Conservation (phyloP, 2,888 invertebrate genomes). For the Geotrupes spiniger region DNA sequence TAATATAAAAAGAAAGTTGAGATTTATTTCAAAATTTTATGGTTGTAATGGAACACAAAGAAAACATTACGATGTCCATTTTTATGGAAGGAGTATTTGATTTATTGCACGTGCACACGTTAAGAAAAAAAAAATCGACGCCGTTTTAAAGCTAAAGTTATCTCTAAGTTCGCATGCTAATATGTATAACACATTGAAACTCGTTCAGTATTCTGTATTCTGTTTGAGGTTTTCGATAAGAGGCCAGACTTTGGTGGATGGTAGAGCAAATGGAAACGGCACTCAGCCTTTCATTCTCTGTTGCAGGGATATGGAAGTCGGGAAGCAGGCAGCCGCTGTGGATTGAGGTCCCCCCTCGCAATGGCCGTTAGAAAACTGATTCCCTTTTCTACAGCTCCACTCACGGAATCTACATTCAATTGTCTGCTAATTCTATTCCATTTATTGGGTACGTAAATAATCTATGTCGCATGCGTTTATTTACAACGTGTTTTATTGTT, state of each 20-base stretch:
- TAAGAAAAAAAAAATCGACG: slow-evolving; percentile 34
- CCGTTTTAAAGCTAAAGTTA: slow-evolving; percentile 25
- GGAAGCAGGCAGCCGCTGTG: slow-evolving; percentile 43
- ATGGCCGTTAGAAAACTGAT: slow-evolving; percentile 42
- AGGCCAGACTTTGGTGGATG: slow-evolving; percentile 28
- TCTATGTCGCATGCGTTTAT: no score
- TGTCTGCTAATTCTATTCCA: slow-evolving; percentile 24
- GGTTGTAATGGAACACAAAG: background rate
- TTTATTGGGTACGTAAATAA: slow-evolving; percentile 31
- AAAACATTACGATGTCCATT: no score
- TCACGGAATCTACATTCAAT: no score
- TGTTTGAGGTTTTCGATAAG: slow-evolving; percentile 45
- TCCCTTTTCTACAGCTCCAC: slow-evolving; percentile 10
- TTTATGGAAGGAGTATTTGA: slow-evolving; percentile 40
- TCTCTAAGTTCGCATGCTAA: slow-evolving; percentile 36
- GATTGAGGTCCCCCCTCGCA: slow-evolving; percentile 46
- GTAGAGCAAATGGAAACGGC: slow-evolving; percentile 28
- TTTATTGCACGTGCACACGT: slow-evolving; percentile 41
- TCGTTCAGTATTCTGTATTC: slow-evolving; percentile 43
- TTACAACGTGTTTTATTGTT: no score
- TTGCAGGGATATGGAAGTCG: slow-evolving; percentile 48
- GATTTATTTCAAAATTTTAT: no score
- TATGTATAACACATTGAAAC: slow-evolving; percentile 38
- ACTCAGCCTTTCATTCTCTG: slow-evolving; percentile 31
- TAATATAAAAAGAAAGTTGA: no score